These are phyloP conservation scores for Mallotus villosus DNA, from an alignment of 2,797 vertebrate species.

Conservation along the genomic window DNA sequence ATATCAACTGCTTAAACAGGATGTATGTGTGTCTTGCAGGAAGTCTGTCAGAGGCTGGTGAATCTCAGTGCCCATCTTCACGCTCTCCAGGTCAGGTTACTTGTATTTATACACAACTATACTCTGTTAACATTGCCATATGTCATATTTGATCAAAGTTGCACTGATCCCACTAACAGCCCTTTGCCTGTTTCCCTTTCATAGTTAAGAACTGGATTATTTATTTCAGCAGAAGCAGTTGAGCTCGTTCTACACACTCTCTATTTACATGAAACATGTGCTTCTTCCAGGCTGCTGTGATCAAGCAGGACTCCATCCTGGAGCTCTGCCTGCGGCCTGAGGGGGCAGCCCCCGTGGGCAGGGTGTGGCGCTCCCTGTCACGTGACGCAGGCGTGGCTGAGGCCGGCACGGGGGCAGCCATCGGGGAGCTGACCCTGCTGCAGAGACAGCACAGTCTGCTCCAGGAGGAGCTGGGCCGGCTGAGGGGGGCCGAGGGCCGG, in stretches of 20 bases:
- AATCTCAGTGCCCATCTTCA: slow-evolving; percentile 82
- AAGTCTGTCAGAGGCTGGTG: slow-evolving; percentile 79
- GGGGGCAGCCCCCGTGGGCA: slow-evolving; percentile 24
- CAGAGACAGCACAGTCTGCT: slow-evolving; percentile 82
- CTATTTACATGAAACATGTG: no score
- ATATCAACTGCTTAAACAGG: neutral
- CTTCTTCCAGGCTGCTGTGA: slow-evolving; percentile 75
- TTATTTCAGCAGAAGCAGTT: neutral
- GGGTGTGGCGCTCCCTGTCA: slow-evolving; percentile 68
- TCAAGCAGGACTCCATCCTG: slow-evolving; percentile 84
- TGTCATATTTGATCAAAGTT: neutral
- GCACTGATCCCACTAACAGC: neutral
- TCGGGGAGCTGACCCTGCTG: slow-evolving; percentile 79
- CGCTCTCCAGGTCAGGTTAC: slow-evolving; percentile 79
- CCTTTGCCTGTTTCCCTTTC: neutral
- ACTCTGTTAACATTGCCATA: no score
- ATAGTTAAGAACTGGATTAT: neutral
- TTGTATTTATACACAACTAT: neutral
- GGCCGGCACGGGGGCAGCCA: slow-evolving; percentile 54
- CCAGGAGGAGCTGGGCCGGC: slow-evolving; percentile 83
- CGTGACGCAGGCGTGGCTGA: slow-evolving; percentile 62
- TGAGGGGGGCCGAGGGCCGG: slow-evolving; percentile 69
- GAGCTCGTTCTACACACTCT: neutral
- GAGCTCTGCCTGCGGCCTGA: slow-evolving; percentile 71
- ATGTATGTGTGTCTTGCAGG: slow-evolving; percentile 63